Evolutionary conservation across 2,113 vertebrate genomes (phyloP).

Genomic region (Trogon melanurus): DNA sequence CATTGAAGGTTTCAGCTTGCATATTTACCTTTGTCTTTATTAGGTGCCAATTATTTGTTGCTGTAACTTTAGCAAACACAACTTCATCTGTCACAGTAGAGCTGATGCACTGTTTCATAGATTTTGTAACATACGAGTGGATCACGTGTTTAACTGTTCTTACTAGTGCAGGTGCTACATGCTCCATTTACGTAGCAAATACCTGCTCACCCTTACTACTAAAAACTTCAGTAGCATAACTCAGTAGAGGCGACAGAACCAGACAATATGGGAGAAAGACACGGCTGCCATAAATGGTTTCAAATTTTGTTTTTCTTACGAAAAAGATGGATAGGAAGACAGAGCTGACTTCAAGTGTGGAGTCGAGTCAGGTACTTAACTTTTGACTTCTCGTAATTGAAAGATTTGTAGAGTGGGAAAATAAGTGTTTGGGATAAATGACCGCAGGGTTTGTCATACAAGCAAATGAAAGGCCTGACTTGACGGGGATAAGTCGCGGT

Average conservation of each 20-base stretch:
- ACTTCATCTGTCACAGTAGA: not conserved
- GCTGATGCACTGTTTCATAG: not conserved
- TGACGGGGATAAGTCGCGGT: not conserved
- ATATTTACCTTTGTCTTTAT: not conserved
- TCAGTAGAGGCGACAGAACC: not conserved
- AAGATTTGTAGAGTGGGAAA: not conserved
- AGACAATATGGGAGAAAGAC: not conserved
- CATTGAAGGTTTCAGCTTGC: not conserved
- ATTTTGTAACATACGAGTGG: not conserved
- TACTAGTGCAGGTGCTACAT: not conserved
- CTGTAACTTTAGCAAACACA: not conserved
- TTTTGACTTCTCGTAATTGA: not conserved
- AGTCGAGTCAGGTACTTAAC: not conserved
- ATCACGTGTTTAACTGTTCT: not conserved
- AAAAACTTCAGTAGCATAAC: not conserved
- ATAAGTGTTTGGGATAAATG: not conserved
- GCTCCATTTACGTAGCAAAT: not conserved
- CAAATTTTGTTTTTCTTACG: not conserved
- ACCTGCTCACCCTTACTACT: not conserved
- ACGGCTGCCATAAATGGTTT: not conserved
- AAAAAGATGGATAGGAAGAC: not conserved
- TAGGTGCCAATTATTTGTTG: not conserved
- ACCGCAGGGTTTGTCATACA: not conserved
- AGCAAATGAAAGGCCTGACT: not conserved
- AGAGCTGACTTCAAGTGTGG: not conserved